Conservation (phyloP, 2,113 vertebrate species). For the Oncorhynchus tshawytscha region DNA sequence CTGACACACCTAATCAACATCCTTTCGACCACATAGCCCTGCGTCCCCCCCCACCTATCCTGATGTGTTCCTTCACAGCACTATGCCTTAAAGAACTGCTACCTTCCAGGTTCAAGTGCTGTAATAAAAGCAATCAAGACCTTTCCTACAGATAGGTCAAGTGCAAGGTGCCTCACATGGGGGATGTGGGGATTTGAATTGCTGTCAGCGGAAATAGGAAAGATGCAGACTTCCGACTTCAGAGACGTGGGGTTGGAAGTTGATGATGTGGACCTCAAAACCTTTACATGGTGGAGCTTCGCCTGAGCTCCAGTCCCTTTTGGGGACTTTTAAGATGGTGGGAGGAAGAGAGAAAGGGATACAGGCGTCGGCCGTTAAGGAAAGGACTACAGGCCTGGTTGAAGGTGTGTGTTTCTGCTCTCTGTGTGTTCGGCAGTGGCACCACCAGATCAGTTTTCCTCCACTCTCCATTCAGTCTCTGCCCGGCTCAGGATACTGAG, state of each 20-base stretch:
- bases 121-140: constrained; percentile 78
- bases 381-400: constrained; percentile 12
- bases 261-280: too few species aligned
- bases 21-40: constrained; percentile 32
- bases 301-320: too few species aligned
- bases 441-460: constrained; percentile 63
- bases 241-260: too few species aligned
- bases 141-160: constrained; percentile 64
- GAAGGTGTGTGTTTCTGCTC: constrained; percentile 22
- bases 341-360: constrained; percentile 5
- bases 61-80: constrained; percentile 23
- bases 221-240: too few species aligned
- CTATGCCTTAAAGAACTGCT: constrained; percentile 61
- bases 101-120: constrained; percentile 66
- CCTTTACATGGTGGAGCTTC: not conserved
- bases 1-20: constrained; percentile 71
- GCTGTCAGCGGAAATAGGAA: not conserved
- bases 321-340: constrained; percentile 2
- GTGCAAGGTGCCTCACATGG: constrained; percentile 65
- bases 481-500: constrained; percentile 60
- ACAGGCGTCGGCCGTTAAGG: too few species aligned
- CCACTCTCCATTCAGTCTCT: constrained; percentile 60
- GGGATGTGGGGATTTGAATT: constrained; percentile 66
- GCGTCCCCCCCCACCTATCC: too few species aligned
- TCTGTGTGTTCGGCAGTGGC: constrained; percentile 28